Evolutionary conservation across 1,140 invertebrate genomes (phyloP).

Genomic region (Pectinophora gossypiella): DNA sequence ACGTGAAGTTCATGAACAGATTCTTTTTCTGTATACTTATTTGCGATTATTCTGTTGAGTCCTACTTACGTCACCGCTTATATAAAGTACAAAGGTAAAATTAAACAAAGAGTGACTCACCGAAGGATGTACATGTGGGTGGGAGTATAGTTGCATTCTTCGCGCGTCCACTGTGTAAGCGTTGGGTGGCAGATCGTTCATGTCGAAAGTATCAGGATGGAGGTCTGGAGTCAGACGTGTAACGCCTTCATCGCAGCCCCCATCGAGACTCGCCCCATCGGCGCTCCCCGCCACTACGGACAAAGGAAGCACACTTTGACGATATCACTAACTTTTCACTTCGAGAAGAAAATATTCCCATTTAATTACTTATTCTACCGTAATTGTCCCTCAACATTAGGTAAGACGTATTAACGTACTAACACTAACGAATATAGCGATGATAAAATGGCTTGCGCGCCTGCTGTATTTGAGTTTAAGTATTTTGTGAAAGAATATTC

Average conservation of each 20-base stretch:
- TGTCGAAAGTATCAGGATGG: conserved; percentile 36
- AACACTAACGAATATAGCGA: no score
- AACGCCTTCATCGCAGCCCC: conserved; percentile 30
- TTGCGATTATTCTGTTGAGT: neutral
- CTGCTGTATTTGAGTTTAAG: no score
- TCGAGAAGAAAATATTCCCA: no score
- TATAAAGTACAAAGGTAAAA: neutral
- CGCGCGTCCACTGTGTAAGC: conserved; percentile 42
- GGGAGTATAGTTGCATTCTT: conserved; percentile 56
- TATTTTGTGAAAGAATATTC: no score
- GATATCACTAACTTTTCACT: no score
- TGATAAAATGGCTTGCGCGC: no score
- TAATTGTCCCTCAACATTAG: no score
- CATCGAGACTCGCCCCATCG: conserved; percentile 44
- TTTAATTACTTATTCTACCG: no score
- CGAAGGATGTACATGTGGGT: conserved; percentile 45
- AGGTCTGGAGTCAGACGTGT: conserved; percentile 26
- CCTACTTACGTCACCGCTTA: neutral
- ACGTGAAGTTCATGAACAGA: no score
- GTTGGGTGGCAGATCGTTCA: conserved; percentile 53
- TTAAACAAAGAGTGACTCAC: conserved; percentile 32
- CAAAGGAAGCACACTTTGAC: conserved; percentile 8
- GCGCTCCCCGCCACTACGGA: conserved; percentile 44
- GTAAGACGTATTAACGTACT: no score
- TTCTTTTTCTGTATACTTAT: no score